Evolutionary conservation across 2,797 vertebrate species (phyloP), one percentile per base, ranked within the genome.

Genomic region (Lacerta agilis): DNA sequence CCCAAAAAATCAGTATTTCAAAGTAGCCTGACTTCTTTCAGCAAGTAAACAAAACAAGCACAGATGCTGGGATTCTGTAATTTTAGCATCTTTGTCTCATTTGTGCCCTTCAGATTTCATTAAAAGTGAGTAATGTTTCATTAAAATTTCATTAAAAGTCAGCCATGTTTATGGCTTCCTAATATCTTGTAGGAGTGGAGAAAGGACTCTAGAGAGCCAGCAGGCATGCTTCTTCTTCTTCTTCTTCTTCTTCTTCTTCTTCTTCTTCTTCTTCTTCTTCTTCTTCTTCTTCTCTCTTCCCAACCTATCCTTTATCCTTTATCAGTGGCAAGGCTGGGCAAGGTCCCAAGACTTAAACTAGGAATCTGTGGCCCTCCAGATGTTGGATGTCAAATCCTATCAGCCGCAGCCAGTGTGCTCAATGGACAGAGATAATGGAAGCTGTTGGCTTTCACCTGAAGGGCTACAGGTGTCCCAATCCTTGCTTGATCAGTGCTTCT

Each of bases 91-190:
- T 84, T 75, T 7, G n/a, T 83, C 8, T 79, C 86, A 11, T 58
- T 92, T 78, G 45, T 18, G 80, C 89, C 61, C 10, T 81, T 58
- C 82, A 13, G 15, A 27, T 73, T 85, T 15, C 13, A 92, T 23
- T 43, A 38, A 84, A 61, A 58, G 25, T 66, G 33, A 78, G 17
- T 58, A 49, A 86, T 49, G n/a, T 45, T 86, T 67, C n/a, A 69
- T 81, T 38, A 87, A 78, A 38, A 15, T 72, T 84, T 8, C 8
- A 92, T 11, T 61, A 77, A 82, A 72, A 73, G 45, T 79, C 66
- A 86, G 8, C 25, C 4, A 55, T 61, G 38, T 1, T 55, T 71
- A 45, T 69, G 71, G 8, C n/a, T 38, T 90, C 82, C 27, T 82
- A 29, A 0, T 86, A 33, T n/a, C 11, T 15, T 77, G 86, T 4